Evolutionary conservation across 2,113 vertebrate species (phyloP).

Genomic region (Pachycephala philippinensis): DNA sequence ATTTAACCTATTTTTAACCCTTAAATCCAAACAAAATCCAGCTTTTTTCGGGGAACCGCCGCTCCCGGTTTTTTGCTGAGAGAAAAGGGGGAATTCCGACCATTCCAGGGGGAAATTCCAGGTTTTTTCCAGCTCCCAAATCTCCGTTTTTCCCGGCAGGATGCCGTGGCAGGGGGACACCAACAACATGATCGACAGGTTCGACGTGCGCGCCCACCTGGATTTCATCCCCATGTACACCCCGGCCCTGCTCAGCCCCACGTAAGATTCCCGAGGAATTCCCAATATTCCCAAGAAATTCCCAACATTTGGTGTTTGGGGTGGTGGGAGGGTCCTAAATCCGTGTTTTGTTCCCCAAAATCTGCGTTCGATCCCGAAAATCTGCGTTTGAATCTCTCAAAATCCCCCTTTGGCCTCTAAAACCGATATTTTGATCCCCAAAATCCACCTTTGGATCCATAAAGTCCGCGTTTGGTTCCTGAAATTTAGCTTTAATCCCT

Average conservation of each 20-base stretch:
- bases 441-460: neutral
- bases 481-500: neutral
- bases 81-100: rapidly evolving
- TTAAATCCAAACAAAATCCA: rapidly evolving
- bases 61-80: rapidly evolving
- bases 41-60: rapidly evolving
- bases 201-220: constrained; percentile 91
- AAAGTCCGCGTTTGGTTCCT: too few relatives aligned
- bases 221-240: constrained; percentile 92
- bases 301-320: too few relatives aligned
- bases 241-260: constrained; percentile 82
- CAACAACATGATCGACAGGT: constrained; percentile 97
- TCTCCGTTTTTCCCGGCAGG: constrained; percentile 60
- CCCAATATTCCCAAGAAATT: rapidly evolving
- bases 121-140: neutral
- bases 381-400: neutral
- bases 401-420: too few relatives aligned
- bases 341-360: neutral
- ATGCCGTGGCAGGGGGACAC: constrained; percentile 98
- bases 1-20: rapidly evolving
- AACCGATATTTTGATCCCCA: too few relatives aligned
- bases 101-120: rapidly evolving
- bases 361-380: neutral
- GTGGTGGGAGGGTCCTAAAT: too few relatives aligned
- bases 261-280: constrained; percentile 65